Evolutionary conservation across 2,797 vertebrate species (phyloP), one percentile per base, ranked within the genome.

Genomic region (Catostomus latipinnis): DNA sequence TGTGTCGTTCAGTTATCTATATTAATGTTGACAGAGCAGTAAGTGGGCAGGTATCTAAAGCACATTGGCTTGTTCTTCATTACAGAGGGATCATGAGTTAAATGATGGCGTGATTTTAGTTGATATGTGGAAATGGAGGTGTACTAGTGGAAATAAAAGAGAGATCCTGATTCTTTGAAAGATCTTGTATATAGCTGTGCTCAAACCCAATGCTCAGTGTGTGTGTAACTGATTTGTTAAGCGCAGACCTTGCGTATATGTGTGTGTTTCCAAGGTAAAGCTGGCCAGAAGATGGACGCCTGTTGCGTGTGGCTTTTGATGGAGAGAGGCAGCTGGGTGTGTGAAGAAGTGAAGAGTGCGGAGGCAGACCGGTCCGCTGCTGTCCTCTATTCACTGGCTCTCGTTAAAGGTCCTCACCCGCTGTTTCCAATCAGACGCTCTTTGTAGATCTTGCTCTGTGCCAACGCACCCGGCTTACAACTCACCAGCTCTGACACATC

Each of bases 381-480:
- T 90, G 87, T 80, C 81, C 78, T 86, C 91, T 91, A 90, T 91
- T 91, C 88, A 86, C 88, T 67, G 69, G 67, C 82, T 88, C 90
- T 87, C 85, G 85, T 91, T 87, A 89, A 87, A 86, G 86, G 88
- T 85, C 87, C 89, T 91, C 92, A 90, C 93, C 92, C 87, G 92
- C 91, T 93, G 93, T 91, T 92, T 92, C 91, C 88, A 93, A 94
- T 94, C 93, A 93, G 91, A 88, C 83, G 88, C 88, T 90, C 90
- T 92, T 93, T 94, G 92, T 94, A 85, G 83, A 83, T 46, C 22
- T 76, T 56, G 54, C 77, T 73, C 85, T 81, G 86, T 85, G 87
- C 85, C 87, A 84, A 87, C 85, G 85, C 85, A 84, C 83, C 83
- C 80, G 76, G 77, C 71, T 76, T 61, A 83, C 76, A 86, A 87